Evolutionary conservation across 2,113 vertebrate genomes (phyloP), one percentile per base, ranked within the genome.

Genomic region (Trematomus loennbergii): DNA sequence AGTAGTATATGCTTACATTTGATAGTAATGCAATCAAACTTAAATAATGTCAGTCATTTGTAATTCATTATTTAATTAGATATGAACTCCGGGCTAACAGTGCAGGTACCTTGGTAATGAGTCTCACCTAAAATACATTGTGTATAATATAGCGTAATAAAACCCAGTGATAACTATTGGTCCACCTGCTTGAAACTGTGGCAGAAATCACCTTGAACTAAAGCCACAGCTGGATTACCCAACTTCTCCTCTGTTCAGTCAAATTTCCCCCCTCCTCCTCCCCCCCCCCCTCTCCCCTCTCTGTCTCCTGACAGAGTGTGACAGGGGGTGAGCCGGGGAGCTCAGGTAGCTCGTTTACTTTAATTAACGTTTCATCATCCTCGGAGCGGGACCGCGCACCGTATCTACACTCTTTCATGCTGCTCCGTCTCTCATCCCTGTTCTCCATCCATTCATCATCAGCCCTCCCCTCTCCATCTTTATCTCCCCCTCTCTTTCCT

Each of bases 331-430:
- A 93, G 89, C 87, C 87, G 73, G 63, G 85, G 91, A 91, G 91
- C 92, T 93, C 93, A 93, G 91, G 89, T 92, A 93, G 90, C 93
- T 95, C 91, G 87, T 95, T 94, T 94, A 92, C 89, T 94, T 93
- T 93, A 94, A 94, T 94, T 92, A 95, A 93, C 87, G 90, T 93
- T 93, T 94, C 93, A 94, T 94, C 95, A 93, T 90, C 85, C 90
- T 88, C 82, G 75, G 88, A 92, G 91, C 79, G 57, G 79, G 77
- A 64, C 74, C 77, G 81, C 83, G 36, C 87, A 36, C 59, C 60
- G 65, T 63, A 70, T 85, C 49, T 48, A 71, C 75, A 77, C 82
- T 85, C 86, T 84, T 92, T 79, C 84, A 93, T 85, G 90, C 88
- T 86, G 88, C 91, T 90, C 73, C 82, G 89, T 92, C 87, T 91